phyloP scores from a whole-genome alignment of 2,113 vertebrate species.

The Pteropus alecto region DNA sequence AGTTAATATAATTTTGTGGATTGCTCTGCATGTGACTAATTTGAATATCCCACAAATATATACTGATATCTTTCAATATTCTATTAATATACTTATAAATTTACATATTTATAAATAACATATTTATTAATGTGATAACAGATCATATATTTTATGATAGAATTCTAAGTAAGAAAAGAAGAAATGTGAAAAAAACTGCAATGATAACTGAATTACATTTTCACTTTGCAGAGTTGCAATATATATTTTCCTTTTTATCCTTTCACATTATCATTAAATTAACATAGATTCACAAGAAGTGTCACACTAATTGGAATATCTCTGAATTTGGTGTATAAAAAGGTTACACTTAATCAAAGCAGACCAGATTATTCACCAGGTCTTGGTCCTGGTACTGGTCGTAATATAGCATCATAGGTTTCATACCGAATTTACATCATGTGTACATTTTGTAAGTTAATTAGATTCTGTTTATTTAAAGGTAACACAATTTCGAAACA shows the following conservation, averaged over 20 bases:
- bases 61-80: background rate
- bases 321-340: slow-evolving; percentile 29
- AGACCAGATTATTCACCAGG: slow-evolving; percentile 1
- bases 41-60: background rate
- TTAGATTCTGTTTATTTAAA: background rate
- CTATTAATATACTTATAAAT: background rate
- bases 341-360: slow-evolving; percentile 23
- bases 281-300: slow-evolving; percentile 43
- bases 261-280: slow-evolving; percentile 42
- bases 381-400: background rate
- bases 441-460: background rate
- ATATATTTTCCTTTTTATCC: background rate
- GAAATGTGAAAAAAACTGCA: background rate
- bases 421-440: background rate
- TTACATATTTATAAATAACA: background rate
- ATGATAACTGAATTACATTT: slow-evolving; percentile 36
- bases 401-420: background rate
- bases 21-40: background rate
- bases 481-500: background rate
- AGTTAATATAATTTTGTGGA: background rate
- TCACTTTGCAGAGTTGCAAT: slow-evolving; percentile 26
- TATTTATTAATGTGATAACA: background rate
- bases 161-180: background rate
- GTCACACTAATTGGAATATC: slow-evolving; percentile 41
- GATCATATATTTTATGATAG: background rate